These are phyloP conservation scores for Brachystomella parvula DNA, from an alignment of 1,140 invertebrate genomes.

Conservation along the genomic window DNA sequence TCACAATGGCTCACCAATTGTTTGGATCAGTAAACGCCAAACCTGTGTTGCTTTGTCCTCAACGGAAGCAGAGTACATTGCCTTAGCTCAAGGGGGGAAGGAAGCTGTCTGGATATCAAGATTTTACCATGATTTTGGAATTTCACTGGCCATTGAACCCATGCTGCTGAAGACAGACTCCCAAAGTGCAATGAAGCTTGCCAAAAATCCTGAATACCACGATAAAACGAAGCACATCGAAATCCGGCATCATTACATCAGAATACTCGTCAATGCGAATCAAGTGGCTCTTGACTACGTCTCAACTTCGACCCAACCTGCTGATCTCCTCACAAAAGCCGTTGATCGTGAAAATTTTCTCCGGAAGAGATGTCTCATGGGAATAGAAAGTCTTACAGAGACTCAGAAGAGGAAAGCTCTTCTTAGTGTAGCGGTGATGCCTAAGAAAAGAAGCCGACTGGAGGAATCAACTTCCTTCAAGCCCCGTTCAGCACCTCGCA, in stretches of 20 bases:
- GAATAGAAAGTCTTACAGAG: no score
- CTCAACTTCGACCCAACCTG: background rate
- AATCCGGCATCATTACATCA: conserved; percentile 36
- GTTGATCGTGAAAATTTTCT: background rate
- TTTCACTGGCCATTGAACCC: background rate
- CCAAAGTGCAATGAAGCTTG: background rate
- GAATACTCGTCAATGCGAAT: conserved; percentile 13
- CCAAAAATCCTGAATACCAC: conserved; percentile 27
- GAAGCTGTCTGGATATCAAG: conserved; percentile 20
- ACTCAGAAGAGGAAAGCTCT: background rate
- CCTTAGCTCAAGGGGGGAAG: no score
- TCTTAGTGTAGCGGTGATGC: background rate
- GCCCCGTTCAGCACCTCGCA: no score
- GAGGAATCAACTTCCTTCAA: no score
- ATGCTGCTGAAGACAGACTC: background rate
- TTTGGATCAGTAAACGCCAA: background rate
- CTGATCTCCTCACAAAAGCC: conserved; percentile 19
- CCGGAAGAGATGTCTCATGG: background rate
- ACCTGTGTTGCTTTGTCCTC: no score
- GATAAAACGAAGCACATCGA: conserved; percentile 39
- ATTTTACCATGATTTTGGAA: conserved; percentile 13
- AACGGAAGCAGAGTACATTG: conserved; percentile 12
- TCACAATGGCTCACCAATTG: background rate
- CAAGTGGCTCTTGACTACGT: conserved; percentile 2
- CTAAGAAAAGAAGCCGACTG: background rate